Evolutionary conservation across 2,888 invertebrate species (phyloP).

Genomic region (Smittia aterrima): DNA sequence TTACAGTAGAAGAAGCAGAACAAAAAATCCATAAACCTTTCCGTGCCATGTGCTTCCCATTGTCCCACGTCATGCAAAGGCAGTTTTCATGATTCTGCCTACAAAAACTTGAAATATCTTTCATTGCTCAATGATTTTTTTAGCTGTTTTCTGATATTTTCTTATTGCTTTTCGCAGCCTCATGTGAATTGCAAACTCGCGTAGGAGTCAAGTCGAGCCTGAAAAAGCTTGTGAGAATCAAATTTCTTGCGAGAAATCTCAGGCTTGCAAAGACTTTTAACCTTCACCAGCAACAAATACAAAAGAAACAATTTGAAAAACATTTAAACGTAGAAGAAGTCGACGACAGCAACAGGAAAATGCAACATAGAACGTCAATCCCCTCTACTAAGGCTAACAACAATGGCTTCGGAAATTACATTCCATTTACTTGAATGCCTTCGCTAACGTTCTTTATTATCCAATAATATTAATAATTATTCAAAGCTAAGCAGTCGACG

Average conservation of each 20-base stretch:
- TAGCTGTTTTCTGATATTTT: no score
- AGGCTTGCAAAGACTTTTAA: no score
- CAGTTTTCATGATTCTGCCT: neutral
- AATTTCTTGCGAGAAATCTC: no score
- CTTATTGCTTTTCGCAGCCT: no score
- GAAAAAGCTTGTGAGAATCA: no score
- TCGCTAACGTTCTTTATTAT: neutral
- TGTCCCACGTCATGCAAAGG: conserved; percentile 24
- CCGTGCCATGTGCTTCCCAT: conserved; percentile 1
- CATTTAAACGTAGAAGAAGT: neutral
- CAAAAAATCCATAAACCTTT: conserved; percentile 25
- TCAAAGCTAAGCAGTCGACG: neutral
- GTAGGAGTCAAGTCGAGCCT: no score
- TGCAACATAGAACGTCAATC: neutral
- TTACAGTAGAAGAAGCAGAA: neutral
- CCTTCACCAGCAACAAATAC: no score
- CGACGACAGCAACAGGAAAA: neutral
- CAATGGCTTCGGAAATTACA: neutral
- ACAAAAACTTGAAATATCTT: no score
- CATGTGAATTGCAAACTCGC: no score
- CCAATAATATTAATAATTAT: neutral
- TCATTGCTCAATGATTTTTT: no score
- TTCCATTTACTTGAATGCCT: neutral
- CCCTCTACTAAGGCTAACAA: neutral
- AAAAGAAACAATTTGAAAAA: no score